A percentile compares a stretch with the other conserved stretches of the same genome.
Evolutionary conservation across 2,888 invertebrate species (phyloP).

Genomic region (Lasioglossum lativentre): DNA sequence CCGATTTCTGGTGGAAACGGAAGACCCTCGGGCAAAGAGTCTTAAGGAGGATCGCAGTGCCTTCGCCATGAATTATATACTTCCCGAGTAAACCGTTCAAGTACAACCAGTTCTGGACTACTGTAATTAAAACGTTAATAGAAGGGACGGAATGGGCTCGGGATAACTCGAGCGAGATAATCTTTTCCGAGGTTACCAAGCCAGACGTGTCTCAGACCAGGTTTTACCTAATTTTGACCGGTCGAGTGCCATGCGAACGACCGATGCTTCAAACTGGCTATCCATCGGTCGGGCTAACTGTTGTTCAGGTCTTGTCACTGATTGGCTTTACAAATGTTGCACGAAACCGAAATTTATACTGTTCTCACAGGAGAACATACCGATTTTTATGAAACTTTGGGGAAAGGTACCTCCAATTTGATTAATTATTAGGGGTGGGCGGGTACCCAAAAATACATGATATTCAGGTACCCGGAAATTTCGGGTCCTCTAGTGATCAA

Average conservation of each 20-base stretch:
- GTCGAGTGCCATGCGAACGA: background rate
- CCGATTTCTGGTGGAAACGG: constrained; percentile 59
- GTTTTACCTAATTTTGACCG: background rate
- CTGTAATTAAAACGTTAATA: constrained; percentile 11
- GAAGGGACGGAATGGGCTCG: background rate
- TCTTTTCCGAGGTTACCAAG: background rate
- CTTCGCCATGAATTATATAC: constrained; percentile 49
- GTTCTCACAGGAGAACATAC: too few relatives aligned
- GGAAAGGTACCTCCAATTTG: too few relatives aligned
- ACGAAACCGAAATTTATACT: too few relatives aligned
- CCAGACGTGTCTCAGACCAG: background rate
- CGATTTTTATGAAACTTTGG: too few relatives aligned
- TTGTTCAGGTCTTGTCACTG: too few relatives aligned
- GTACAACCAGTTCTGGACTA: background rate
- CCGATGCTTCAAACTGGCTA: background rate
- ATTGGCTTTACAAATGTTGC: too few relatives aligned
- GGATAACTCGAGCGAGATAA: constrained; percentile 4
- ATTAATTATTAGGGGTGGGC: too few relatives aligned
- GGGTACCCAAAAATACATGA: too few relatives aligned
- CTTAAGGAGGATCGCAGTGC: constrained; percentile 37
- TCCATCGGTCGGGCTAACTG: background rate
- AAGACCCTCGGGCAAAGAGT: constrained; percentile 36
- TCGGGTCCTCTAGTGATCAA: too few relatives aligned
- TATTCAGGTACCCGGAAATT: too few relatives aligned
- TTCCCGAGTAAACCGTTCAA: constrained; percentile 13